Base-by-base conservation (phyloP, 1,140 invertebrate genomes). In the Bombus cullumanus region DNA sequence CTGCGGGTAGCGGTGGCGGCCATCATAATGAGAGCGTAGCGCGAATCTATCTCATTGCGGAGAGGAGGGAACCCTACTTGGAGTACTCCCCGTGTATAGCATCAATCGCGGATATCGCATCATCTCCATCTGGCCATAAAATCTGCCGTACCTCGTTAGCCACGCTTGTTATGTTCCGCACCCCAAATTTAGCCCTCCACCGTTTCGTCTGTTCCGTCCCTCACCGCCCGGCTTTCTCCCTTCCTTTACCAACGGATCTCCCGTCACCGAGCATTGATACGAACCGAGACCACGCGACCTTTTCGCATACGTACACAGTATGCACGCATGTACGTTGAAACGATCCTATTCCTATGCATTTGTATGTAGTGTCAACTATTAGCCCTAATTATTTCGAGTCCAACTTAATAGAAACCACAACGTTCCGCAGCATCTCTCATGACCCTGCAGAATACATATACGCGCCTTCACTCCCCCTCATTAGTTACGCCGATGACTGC, bases 61-160 rank as follows among this genome's bases (percentile, higher is more conserved):
- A 81, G 72, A 88, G 76, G 84, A 85, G 76, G 81, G 85, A 64
- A 72, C 79, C 86, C 79, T 69, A 80, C 80, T 88, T 53, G 82
- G 86, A 73, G 77, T 68, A 72, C 59, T 37, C 75, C 59, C 15
- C 15, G 62, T 87, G 74, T 90, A 85, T 66, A 83, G 90, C 91
- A 94, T 94, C 93, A 94, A 93, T 94, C 93, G 93, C 89, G 92
- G 88, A 94, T 87, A 93, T 94, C 92, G 93, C 91, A 94, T 93
- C 92, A 94, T 93, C 93, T 94, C 92, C 93, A 94, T 94, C 94
- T 94, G 93, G 89, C 92, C 93, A 92, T 94, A 94, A 94, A 94
- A 94, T 94, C 94, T 93, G 91, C 92, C 83, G 92, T 91, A 93
- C 91, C 94, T 94, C 94, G 94, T 94, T 94, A 94, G 93, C 92